Percentiles rank a stretch among this genome's conserved stretches.
phyloP scores from a whole-genome alignment of 1,140 invertebrate genomes.

The Copidosoma floridanum region DNA sequence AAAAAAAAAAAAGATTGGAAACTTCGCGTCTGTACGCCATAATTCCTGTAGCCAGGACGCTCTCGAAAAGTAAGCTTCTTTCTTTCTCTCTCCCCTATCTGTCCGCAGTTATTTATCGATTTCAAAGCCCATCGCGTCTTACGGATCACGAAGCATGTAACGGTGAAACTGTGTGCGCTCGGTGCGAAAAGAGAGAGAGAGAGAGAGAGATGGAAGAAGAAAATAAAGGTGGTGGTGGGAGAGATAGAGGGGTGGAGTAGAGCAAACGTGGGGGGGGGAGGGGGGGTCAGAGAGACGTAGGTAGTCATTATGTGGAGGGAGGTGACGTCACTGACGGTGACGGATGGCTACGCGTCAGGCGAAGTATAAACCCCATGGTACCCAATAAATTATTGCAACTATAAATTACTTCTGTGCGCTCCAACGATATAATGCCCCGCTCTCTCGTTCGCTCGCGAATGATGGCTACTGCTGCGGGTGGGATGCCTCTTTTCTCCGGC shows the following conservation, averaged over 20 bases:
- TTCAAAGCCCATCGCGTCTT: conserved; percentile 25
- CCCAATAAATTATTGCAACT: conserved; percentile 60
- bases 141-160: conserved; percentile 16
- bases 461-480: conserved; percentile 51
- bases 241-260: conserved; percentile 22
- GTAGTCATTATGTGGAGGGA: conserved; percentile 56
- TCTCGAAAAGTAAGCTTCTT: neutral
- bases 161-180: neutral
- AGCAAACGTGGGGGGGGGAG: neutral
- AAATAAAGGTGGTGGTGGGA: conserved; percentile 6
- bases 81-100: conserved; percentile 11
- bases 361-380: conserved; percentile 58
- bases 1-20: no score
- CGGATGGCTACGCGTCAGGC: conserved; percentile 58
- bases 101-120: conserved; percentile 27
- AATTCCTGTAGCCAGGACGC: conserved; percentile 3
- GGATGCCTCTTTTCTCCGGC: conserved; percentile 30
- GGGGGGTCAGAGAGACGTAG: conserved; percentile 39
- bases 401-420: conserved; percentile 59
- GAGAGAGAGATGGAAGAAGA: conserved; percentile 7
- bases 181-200: conserved; percentile 24
- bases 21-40: neutral
- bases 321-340: conserved; percentile 58
- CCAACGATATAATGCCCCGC: conserved; percentile 55
- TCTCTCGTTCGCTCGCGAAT: neutral